Evolutionary conservation across 2,113 vertebrate genomes (phyloP).

Genomic region (Clarias magur): DNA sequence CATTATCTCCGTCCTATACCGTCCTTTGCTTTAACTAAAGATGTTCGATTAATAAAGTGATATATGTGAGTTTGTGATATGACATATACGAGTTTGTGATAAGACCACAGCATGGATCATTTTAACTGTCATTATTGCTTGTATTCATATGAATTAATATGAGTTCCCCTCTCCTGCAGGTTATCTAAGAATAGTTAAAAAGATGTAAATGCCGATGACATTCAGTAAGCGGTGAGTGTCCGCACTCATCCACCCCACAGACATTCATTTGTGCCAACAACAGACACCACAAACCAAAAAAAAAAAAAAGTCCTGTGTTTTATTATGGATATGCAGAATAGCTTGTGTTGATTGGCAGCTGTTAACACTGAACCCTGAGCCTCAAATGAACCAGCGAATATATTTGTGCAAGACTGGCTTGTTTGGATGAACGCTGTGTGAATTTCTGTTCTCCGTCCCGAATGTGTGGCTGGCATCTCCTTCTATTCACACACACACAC

Average conservation of each 20-base stretch:
- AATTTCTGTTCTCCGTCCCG: slow-evolving; percentile 41
- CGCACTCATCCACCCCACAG: slow-evolving; percentile 16
- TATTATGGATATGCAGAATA: slow-evolving; percentile 36
- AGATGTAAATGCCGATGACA: slow-evolving; percentile 44
- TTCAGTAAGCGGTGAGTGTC: slow-evolving; percentile 20
- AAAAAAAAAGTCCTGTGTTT: not conserved
- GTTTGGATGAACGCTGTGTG: slow-evolving; percentile 43
- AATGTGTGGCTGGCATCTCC: slow-evolving; percentile 37
- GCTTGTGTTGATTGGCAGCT: slow-evolving; percentile 38
- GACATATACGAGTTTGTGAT: not conserved
- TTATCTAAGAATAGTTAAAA: slow-evolving; percentile 26
- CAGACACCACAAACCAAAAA: not conserved
- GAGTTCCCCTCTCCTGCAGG: slow-evolving; percentile 2
- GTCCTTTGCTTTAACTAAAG: not conserved
- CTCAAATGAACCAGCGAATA: slow-evolving; percentile 37
- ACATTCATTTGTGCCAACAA: slow-evolving; percentile 34
- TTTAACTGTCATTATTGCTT: not conserved
- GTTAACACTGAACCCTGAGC: slow-evolving; percentile 30
- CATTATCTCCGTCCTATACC: not conserved
- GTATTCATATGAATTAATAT: slow-evolving; percentile 1
- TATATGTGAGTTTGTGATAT: not conserved
- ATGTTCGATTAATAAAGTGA: not conserved
- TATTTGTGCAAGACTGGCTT: slow-evolving; percentile 39
- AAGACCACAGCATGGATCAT: slow-evolving; percentile 11
- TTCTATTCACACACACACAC: slow-evolving; percentile 33